Conservation (phyloP, 2,888 invertebrate genomes). For the Stictocephala bisonia region DNA sequence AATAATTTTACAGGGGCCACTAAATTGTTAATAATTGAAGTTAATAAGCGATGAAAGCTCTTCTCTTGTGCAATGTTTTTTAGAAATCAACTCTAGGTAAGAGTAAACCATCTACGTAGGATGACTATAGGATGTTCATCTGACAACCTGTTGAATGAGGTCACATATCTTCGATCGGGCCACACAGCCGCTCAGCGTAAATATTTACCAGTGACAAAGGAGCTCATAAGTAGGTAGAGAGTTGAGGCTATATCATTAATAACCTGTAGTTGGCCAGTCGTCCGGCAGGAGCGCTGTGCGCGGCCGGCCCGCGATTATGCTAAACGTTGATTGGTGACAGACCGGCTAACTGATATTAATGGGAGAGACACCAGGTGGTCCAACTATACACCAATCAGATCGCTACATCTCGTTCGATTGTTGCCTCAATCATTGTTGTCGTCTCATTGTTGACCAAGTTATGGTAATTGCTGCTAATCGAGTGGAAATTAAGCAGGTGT, state of each 20-base stretch:
- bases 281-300: conserved; percentile 4
- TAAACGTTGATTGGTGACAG: conserved; percentile 36
- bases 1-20: too few relatives aligned
- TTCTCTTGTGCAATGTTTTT: too few relatives aligned
- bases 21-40: too few relatives aligned
- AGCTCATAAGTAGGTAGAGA: conserved; percentile 23
- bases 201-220: conserved; percentile 22
- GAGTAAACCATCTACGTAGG: too few relatives aligned
- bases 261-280: conserved; percentile 11
- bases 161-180: background rate
- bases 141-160: too few relatives aligned
- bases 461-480: conserved; percentile 27
- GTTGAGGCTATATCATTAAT: too few relatives aligned
- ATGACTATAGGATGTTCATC: too few relatives aligned
- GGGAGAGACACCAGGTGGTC: conserved; percentile 22
- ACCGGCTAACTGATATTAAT: conserved; percentile 32
- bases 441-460: background rate
- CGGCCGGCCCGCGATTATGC: conserved; percentile 31
- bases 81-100: too few relatives aligned
- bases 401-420: too few relatives aligned
- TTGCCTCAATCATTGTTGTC: conserved; percentile 34
- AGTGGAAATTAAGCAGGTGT: conserved; percentile 2
- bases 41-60: too few relatives aligned
- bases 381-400: conserved; percentile 1
- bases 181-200: background rate